Conservation (phyloP, 2,797 vertebrate species). For the Pseudopleuronectes americanus region DNA sequence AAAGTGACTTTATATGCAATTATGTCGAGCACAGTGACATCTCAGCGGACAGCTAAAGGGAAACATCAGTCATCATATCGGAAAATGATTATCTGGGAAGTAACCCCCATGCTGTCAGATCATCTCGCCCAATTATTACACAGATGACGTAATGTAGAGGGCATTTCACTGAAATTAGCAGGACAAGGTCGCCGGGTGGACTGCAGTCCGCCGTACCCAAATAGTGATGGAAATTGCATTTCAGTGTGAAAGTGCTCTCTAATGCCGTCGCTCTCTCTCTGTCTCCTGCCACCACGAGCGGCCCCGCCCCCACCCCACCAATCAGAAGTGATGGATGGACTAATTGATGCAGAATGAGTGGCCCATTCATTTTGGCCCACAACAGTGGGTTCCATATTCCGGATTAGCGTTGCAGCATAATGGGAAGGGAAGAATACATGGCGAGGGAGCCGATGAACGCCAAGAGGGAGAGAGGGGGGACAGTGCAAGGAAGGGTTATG, state of each 20-base stretch:
- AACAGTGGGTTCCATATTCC: constrained; percentile 79
- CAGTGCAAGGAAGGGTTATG: constrained; percentile 10
- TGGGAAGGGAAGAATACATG: constrained; percentile 49
- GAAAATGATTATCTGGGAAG: constrained; percentile 36
- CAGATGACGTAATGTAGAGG: constrained; percentile 47
- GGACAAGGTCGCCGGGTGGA: constrained; percentile 62
- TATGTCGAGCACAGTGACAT: constrained; percentile 15
- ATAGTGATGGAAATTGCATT: constrained; percentile 60
- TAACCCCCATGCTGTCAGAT: constrained; percentile 23
- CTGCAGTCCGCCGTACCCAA: constrained; percentile 22
- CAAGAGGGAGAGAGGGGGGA: constrained; percentile 5
- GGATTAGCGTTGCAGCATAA: constrained; percentile 63
- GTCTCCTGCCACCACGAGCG: constrained; percentile 30
- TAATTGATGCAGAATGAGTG: constrained; percentile 84
- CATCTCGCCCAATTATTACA: constrained; percentile 30
- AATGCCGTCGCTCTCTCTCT: constrained; percentile 41
- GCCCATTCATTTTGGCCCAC: constrained; percentile 80
- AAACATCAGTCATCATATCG: constrained; percentile 37
- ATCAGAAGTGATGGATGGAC: constrained; percentile 83
- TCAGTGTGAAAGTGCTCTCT: constrained; percentile 36
- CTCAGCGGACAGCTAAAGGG: constrained; percentile 12
- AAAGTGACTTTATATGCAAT: constrained; percentile 12
- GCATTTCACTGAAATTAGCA: constrained; percentile 41
- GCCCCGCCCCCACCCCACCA: constrained; percentile 46
- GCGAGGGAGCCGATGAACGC: constrained; percentile 35